Evolutionary conservation across 2,113 vertebrate genomes (phyloP), one percentile per base, ranked within the genome.

Genomic region (Etia nguti): DNA sequence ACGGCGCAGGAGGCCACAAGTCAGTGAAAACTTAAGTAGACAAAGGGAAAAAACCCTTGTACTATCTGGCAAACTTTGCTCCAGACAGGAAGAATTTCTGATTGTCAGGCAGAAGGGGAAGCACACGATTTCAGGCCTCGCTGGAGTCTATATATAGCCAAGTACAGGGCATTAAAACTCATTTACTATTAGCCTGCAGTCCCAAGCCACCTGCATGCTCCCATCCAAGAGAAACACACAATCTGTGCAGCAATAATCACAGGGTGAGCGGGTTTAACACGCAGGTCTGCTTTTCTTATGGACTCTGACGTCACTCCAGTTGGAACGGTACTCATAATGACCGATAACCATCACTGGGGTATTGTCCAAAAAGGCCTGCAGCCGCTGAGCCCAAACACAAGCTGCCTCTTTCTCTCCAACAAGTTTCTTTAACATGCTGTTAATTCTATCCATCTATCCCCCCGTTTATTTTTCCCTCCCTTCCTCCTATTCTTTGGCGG

Each of bases 401-500:
- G 80, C 84, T 82, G 34, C 83, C 81, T 62, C 50, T 43, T 70
- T 29, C 91, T 80, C 89, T 16, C 84, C 48, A 77, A 50, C 86
- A 86, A 86, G 52, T 89, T 94, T 90, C 85, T 91, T 90, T 89
- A 85, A 87, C 87, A 84, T 36, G 79, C 55, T 54, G 75, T 90
- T 94, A 90, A 65, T 91, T 92, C 92, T 83, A 92, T 90, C 92
- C 86, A 90, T 88, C 86, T 83, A 88, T 88, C 87, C 83, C 86
- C 84, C 81, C 46, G 31, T 89, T 93, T 90, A 86, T 92, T 93
- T 95, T 92, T 89, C 94, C 93, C 95, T 95, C 96, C 95, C 95
- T 96, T 96, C 96, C 96, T 96, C 92, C 94, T 86, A 96, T 96
- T 96, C 96, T 96, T 96, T 87, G 43, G 38, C 11, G 31, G 79